Base-by-base conservation (phyloP, 2,888 invertebrate genomes). In the Nebria brevicollis region DNA sequence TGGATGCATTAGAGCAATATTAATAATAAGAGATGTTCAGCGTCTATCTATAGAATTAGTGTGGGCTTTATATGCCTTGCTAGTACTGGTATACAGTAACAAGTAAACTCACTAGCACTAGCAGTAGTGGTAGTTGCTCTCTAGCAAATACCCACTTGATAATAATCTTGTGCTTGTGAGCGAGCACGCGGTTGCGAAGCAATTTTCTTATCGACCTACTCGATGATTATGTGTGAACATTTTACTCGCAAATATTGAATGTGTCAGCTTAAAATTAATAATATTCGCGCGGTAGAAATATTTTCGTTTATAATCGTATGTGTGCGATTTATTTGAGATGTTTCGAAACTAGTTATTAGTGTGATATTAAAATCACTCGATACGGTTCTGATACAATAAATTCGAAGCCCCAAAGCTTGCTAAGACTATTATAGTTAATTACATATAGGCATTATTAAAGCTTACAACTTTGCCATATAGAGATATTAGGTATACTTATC, bases 21-120 rank as follows among this genome's bases (percentile, higher is more conserved):
- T 84, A 84, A 84, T 84, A 84, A 82, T 82, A 77, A 75, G 82
- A 81, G 80, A 81, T 79, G 77, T 81, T 82, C 82, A 72, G 78
- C 82, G 75, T 64, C 15, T 15, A 70, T 70, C 75, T 72, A 75
- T 81, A 76, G 41, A 54, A 54, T 54, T 54, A 54, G 54, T 54
- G 54, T 13, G 54, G 64, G 64, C 75, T 72, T 70, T 66, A 76
- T 10, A 72, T 26, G 75, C 68, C 4, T 64, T n/a, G n/a, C 42
- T 41, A 34, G 13, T 13, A 25, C 66, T 66, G n/a, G 7, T n/a
- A 54, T 15, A 10, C n/a, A 66, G 66, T 25, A 15, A 66, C 66
- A n/a, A 66, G 54, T 54, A 54, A 54, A 54, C 7, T 8, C 43
- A 8, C 43, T 6, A 43, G 43, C 1, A 20, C 20, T 20, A 20